Conservation (phyloP, 2,888 invertebrate genomes). For the Eledona agricola region DNA sequence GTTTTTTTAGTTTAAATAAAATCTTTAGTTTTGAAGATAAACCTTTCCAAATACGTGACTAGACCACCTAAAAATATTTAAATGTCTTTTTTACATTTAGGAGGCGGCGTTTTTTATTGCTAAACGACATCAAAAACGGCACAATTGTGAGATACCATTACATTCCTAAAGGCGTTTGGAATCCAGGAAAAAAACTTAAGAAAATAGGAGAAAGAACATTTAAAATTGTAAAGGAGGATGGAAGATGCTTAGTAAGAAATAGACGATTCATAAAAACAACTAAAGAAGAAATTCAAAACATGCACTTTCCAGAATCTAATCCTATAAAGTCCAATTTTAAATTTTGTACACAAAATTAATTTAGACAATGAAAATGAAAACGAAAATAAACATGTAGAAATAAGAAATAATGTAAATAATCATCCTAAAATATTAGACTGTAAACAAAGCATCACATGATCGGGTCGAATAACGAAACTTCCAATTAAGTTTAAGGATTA, state of each 20-base stretch:
- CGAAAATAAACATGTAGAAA: constrained; percentile 5
- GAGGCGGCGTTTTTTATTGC: no score
- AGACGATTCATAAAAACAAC: constrained; percentile 3
- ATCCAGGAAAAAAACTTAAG: constrained; percentile 18
- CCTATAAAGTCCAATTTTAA: background rate
- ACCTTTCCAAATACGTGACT: no score
- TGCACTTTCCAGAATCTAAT: constrained; percentile 7
- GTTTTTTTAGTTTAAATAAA: no score
- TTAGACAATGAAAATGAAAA: background rate
- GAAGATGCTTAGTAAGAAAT: constrained; percentile 20
- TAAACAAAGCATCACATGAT: constrained; percentile 1
- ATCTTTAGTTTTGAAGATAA: no score
- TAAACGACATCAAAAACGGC: background rate
- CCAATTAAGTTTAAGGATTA: constrained; percentile 2
- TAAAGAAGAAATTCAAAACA: constrained; percentile 3
- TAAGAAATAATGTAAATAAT: constrained; percentile 1
- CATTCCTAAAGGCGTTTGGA: constrained; percentile 12
- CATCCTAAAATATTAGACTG: background rate
- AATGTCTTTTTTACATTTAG: no score
- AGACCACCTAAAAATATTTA: no score
- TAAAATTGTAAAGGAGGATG: constrained; percentile 21
- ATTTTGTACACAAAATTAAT: background rate
- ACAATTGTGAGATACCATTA: constrained; percentile 4
- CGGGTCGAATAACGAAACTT: background rate
- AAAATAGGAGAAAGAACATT: constrained; percentile 16